phyloP scores from a whole-genome alignment of 1,140 invertebrate species.

The Pogonus chalceus region DNA sequence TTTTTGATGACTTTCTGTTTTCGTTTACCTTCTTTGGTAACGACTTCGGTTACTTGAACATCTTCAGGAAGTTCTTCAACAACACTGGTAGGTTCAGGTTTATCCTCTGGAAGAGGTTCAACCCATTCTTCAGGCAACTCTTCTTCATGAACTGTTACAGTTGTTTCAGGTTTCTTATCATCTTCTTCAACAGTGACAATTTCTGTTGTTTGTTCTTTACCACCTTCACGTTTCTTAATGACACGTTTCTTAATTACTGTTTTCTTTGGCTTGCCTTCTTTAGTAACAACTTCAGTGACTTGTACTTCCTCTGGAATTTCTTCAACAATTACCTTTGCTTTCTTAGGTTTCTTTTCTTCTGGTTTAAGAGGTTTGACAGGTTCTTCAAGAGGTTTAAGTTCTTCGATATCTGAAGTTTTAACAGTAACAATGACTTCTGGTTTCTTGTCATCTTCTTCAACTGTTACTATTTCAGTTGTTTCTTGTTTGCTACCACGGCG shows the following conservation, averaged over 20 bases:
- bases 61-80: slow-evolving; percentile 28
- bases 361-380: slow-evolving; percentile 15
- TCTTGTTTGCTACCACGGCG: slow-evolving; percentile 22
- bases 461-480: slow-evolving; percentile 24
- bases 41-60: slow-evolving; percentile 22
- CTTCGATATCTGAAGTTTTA: slow-evolving; percentile 10
- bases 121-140: slow-evolving; percentile 13
- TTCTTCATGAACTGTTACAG: slow-evolving; percentile 25
- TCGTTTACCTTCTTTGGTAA: slow-evolving; percentile 21
- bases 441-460: slow-evolving; percentile 25
- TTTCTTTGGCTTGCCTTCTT: slow-evolving; percentile 23
- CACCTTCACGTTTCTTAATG: slow-evolving; percentile 29
- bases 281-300: slow-evolving; percentile 19
- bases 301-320: slow-evolving; percentile 15
- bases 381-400: slow-evolving; percentile 6
- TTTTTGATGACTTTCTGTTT: slow-evolving; percentile 28
- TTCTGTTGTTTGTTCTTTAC: slow-evolving; percentile 31
- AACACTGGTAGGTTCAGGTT: neutral
- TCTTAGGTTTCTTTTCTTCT: slow-evolving; percentile 21
- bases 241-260: slow-evolving; percentile 32
- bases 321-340: slow-evolving; percentile 17
- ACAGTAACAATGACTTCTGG: slow-evolving; percentile 22
- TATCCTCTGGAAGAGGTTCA: slow-evolving; percentile 27
- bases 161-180: slow-evolving; percentile 30
- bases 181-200: slow-evolving; percentile 36